Base-by-base conservation (phyloP, 2,797 vertebrate genomes). In the Chanos chanos region DNA sequence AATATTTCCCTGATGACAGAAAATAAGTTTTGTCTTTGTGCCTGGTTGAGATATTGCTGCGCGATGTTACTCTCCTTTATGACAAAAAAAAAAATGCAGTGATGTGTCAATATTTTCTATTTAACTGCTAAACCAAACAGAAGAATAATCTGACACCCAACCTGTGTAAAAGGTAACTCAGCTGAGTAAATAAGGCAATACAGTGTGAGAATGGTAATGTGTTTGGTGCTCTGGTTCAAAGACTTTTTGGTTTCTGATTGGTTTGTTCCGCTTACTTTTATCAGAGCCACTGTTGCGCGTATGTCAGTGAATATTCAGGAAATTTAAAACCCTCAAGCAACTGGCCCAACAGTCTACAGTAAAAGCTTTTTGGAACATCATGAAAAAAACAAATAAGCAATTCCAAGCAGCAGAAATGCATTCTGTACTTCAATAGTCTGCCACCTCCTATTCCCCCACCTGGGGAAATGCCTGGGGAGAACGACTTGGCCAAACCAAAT, bases 331-430 rank as follows among this genome's bases (percentile, higher is more conserved):
- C 64, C 83, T 74, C 75, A 43, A 70, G 71, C 78, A 77, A 52
- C 40, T 39, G 75, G 76, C 66, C 64, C 66, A 44, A 62, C 49
- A 68, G 64, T 44, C 44, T 37, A 31, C 73, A 53, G 64, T 72
- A 62, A 66, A 47, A 61, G 43, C 34, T 6, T 16, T 28, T 66
- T 68, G 56, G 56, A 74, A 60, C 66, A 53, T 73, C 72, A 79
- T 84, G 78, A 83, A 82, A 79, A 80, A 81, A 71, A 81, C 66
- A 77, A 73, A 13, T 36, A 25, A 82, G 75, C 70, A 44, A 66
- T 65, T 73, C 62, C 57, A 76, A 66, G 45, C 13, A 50, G 76
- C 61, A 70, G 72, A 70, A 81, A 69, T 72, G 19, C 48, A 59
- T 55, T 53, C 61, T 72, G 62, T 70, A 76, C 74, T 78, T 83